These are phyloP conservation scores for Sthenelais limicola DNA, from an alignment of 2,888 invertebrate species.

Conservation along the genomic window DNA sequence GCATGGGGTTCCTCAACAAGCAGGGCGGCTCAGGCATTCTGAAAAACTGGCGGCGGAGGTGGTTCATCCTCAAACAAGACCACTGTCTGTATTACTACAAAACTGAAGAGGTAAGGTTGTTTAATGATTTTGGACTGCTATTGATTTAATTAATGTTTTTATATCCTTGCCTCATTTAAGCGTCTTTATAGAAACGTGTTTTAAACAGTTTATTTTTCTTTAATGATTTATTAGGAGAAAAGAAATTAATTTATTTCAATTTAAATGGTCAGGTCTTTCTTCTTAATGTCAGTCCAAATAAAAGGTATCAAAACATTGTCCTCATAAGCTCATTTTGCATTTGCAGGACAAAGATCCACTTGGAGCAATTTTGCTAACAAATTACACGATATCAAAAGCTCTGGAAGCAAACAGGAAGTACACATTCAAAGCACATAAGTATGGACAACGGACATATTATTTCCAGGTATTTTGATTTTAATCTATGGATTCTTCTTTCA, in stretches of 20 bases:
- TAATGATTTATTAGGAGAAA: no score
- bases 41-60: constrained; percentile 84
- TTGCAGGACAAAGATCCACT: constrained; percentile 77
- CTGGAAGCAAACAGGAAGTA: constrained; percentile 74
- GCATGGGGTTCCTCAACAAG: constrained; percentile 65
- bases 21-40: constrained; percentile 59
- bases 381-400: constrained; percentile 81
- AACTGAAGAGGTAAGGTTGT: constrained; percentile 78
- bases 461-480: constrained; percentile 80
- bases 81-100: constrained; percentile 96
- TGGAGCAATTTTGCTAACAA: constrained; percentile 89
- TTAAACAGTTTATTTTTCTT: no score
- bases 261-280: no score
- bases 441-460: constrained; percentile 79
- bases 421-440: constrained; percentile 72
- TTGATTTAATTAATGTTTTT: no score
- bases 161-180: no score
- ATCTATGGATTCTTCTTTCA: no score
- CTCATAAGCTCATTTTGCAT: no score
- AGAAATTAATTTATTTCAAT: no score
- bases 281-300: no score
- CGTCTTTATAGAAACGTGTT: no score
- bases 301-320: no score
- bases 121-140: no score
- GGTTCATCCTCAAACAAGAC: constrained; percentile 92